Conservation (phyloP, 2,113 vertebrate species). For the Oryzias celebensis region DNA sequence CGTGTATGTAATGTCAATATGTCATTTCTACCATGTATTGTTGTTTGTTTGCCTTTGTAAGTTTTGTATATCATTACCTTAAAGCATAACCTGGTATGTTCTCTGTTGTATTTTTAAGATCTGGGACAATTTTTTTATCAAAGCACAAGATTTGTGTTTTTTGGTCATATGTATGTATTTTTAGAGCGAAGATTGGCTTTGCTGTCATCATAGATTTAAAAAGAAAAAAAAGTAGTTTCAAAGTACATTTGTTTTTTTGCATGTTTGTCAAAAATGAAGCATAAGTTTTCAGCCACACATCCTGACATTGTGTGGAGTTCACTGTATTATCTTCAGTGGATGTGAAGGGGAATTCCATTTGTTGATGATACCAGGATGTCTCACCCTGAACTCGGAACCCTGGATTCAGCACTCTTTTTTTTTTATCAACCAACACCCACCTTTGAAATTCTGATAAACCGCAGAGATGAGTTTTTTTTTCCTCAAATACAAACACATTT, state of each 20-base stretch:
- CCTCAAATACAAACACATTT: neutral
- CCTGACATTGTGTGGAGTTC: constrained; percentile 55
- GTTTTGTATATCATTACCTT: constrained; percentile 45
- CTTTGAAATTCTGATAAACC: constrained; percentile 9
- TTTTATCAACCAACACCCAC: constrained; percentile 16
- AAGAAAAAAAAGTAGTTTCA: constrained; percentile 7
- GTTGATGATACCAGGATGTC: constrained; percentile 35
- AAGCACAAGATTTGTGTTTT: constrained; percentile 29
- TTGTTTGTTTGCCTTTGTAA: constrained; percentile 29
- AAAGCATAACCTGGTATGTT: constrained; percentile 29
- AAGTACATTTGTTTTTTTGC: constrained; percentile 17
- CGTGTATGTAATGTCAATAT: constrained; percentile 60
- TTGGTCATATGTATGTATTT: too few species aligned
- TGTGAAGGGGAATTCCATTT: constrained; percentile 30
- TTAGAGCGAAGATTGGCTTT: neutral
- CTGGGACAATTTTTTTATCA: constrained; percentile 48
- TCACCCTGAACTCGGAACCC: constrained; percentile 25
- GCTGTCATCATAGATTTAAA: constrained; percentile 9
- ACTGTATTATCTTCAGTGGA: constrained; percentile 33
- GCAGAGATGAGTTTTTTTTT: constrained; percentile 9
- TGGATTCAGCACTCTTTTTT: constrained; percentile 10
- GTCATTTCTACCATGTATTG: constrained; percentile 24
- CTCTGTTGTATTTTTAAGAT: constrained; percentile 45
- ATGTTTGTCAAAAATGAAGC: constrained; percentile 31
- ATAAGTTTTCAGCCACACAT: constrained; percentile 43